These are phyloP conservation scores for Syrista parreyssii DNA, from an alignment of 2,888 invertebrate genomes.

Conservation along the genomic window DNA sequence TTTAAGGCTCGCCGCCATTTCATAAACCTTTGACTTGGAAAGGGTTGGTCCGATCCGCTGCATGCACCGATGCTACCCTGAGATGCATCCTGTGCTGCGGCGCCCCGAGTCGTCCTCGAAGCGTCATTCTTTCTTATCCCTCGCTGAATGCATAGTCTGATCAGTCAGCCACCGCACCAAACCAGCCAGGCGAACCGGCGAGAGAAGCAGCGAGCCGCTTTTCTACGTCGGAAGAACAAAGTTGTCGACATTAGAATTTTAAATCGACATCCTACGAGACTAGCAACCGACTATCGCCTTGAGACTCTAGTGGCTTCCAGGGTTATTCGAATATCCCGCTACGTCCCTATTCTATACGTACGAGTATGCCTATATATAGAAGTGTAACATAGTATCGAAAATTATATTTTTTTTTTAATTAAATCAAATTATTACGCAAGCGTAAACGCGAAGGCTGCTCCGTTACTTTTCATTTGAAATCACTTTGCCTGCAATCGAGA, in stretches of 20 bases:
- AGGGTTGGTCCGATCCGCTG: not conserved
- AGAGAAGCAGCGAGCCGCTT: no score
- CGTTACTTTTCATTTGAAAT: conserved; percentile 42
- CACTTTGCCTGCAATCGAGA: conserved; percentile 34
- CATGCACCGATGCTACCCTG: not conserved
- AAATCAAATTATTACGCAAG: no score
- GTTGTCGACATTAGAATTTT: conserved; percentile 53
- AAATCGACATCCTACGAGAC: conserved; percentile 47
- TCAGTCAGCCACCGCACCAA: not conserved
- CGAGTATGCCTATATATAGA: no score
- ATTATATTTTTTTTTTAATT: no score
- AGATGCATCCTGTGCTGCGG: not conserved
- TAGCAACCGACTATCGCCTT: not conserved
- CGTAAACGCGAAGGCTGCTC: not conserved
- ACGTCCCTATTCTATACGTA: not conserved
- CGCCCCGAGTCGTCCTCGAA: not conserved
- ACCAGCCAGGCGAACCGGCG: not conserved
- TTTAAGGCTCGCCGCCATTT: conserved; percentile 43
- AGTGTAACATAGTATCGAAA: no score
- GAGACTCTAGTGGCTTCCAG: conserved; percentile 14
- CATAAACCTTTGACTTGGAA: conserved; percentile 46
- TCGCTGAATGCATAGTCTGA: not conserved
- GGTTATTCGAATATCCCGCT: conserved; percentile 32
- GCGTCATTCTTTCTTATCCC: not conserved
- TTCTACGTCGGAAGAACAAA: conserved; percentile 23